Evolutionary conservation across 2,113 vertebrate species (phyloP), one percentile per base, ranked within the genome.

Genomic region (Morone saxatilis): DNA sequence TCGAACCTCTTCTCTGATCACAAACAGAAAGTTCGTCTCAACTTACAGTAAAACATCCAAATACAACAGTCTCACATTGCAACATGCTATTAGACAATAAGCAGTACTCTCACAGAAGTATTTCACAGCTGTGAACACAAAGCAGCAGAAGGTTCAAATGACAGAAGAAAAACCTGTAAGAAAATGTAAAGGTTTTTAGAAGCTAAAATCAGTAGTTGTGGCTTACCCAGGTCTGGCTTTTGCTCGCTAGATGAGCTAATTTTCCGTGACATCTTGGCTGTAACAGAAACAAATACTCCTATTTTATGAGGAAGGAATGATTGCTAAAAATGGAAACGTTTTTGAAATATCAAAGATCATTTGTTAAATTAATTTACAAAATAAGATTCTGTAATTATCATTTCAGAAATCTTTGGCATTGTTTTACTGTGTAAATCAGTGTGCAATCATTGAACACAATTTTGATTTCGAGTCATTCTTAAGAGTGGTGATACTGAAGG

Each of bases 231-330:
- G 84, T 98, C 97, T 93, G 96, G 94, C 96, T 98, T 99, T 96
- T 97, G 96, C 91, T 99, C 98, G 93, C 95, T 96, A 96, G 97
- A 96, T 88, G 97, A 97, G 96, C 96, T 99, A 96, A 99, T 97
- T 96, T 98, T 99, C 95, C 98, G 96, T 93, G 98, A 99, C 96
- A 99, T 98, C 97, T 97, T 99, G 92, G 98, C 98, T 99, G 97
- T 88, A 96, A 96, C 86, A 95, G 89, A 95, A 92, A 95, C 87
- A 95, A 85, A 94, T 61, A 92, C 41, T 70, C 71, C 78, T 45
- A 67, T 71, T 91, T 86, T 83, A 83, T 19, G 45, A 47, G 45
- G 45, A 47, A 47, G 13, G 45, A 13, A 13, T 22, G 40, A 51
- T 2, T 31, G 14, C 69, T 78, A 56, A 63, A 80, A 85, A 47